Percentiles rank a stretch among this genome's conserved stretches.
Evolutionary conservation across 1,140 invertebrate genomes (phyloP).

Genomic region (Penaeus japonicus): DNA sequence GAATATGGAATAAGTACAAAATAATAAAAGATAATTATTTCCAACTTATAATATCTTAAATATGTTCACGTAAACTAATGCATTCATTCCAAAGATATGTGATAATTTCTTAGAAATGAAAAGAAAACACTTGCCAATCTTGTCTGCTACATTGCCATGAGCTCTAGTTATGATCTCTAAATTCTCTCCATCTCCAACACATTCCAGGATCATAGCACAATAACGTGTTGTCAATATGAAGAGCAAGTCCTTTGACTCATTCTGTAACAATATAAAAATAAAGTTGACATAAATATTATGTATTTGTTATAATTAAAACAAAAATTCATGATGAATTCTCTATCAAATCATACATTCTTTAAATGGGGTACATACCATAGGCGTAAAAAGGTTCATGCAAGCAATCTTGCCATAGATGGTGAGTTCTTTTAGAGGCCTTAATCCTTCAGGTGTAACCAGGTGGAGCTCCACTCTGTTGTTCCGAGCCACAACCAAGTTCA

Average conservation of each 20-base stretch:
- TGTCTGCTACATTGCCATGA: constrained; percentile 94
- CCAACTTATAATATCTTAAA: neutral
- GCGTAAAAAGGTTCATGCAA: constrained; percentile 92
- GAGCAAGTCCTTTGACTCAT: constrained; percentile 91
- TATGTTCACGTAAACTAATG: too few species aligned
- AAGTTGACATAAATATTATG: neutral
- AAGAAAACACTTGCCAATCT: constrained; percentile 68
- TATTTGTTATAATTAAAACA: neutral
- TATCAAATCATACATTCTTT: neutral
- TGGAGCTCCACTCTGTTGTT: constrained; percentile 96
- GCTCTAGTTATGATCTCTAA: constrained; percentile 95
- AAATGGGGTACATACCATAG: constrained; percentile 73
- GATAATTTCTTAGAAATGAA: neutral
- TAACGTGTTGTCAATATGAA: constrained; percentile 93
- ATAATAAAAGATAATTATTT: neutral
- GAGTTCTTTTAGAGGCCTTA: constrained; percentile 94
- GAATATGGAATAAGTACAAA: neutral
- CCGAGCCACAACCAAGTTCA: constrained; percentile 96
- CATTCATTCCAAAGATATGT: too few species aligned
- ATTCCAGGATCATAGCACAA: constrained; percentile 97
- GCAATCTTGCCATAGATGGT: constrained; percentile 95
- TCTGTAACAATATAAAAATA: constrained; percentile 69
- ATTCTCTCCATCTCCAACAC: constrained; percentile 76
- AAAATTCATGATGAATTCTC: neutral
- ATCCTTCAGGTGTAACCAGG: constrained; percentile 93